Evolutionary conservation across 1,140 invertebrate species (phyloP), one percentile per base, ranked within the genome.

Genomic region (Sinella curviseta): DNA sequence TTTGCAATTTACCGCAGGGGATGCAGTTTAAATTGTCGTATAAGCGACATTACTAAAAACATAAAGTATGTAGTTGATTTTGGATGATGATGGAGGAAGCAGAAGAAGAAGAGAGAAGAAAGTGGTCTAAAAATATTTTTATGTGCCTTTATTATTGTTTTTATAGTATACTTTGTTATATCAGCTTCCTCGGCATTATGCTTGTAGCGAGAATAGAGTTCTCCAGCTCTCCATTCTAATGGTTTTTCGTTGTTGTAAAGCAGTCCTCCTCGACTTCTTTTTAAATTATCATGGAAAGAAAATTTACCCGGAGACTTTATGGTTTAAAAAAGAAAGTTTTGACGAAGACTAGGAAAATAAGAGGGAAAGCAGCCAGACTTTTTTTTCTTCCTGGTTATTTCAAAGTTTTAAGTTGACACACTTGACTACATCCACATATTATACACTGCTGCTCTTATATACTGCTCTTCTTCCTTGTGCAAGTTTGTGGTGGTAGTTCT

Each of bases 1-100:
- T 65, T 65, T 65, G 57, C 57, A 65, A 65, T 65, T 65, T 65
- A n/a, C 57, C 57, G 57, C 26, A 8, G 57, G 57, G 57, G 57
- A 65, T 65, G 24, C 57, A 48, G 16, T 65, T 65, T 65, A 65
- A 26, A 65, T 48, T 48, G 39, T 20, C 39, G 39, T 48, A 20
- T 48, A 48, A 48, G 39, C 39, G 39, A 20, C 39, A 48, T 48
- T 48, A 20, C 39, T 12, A 20, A 8, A 12, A 48, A 20, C 39
- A 48, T 48, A 48, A 48, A 48, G 39, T 48, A 48, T 8, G 8
- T 48, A 48, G 39, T 48, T 48, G 39, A 48, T 48, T 48, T 8
- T 20, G 20, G 39, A 48, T 48, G 39, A 48, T 48, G 39, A 48
- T 48, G 39, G 20, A 48, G 8, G 39, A 20, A 48, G 20, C 8